Evolutionary conservation across 2,797 vertebrate genomes (phyloP).

Genomic region (Helarctos malayanus): DNA sequence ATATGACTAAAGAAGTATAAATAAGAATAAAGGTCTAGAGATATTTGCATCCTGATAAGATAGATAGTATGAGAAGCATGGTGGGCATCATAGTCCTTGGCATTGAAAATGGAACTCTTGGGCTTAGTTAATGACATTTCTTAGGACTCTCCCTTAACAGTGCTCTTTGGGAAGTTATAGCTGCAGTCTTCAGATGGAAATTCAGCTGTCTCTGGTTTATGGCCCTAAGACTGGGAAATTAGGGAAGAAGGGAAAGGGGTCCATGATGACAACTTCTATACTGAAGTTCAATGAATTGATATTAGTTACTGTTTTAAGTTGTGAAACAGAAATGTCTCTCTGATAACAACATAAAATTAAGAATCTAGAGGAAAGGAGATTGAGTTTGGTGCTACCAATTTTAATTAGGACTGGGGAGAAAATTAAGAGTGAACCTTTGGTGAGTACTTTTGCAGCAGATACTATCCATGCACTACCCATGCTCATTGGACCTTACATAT

Average conservation of each 20-base stretch:
- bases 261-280: neutral
- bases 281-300: neutral
- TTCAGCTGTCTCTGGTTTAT: constrained; percentile 18
- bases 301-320: constrained; percentile 21
- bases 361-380: neutral
- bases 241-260: neutral
- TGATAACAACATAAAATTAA: constrained; percentile 24
- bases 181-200: constrained; percentile 24
- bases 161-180: neutral
- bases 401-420: neutral
- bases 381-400: neutral
- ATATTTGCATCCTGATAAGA: constrained; percentile 39
- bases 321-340: constrained; percentile 3
- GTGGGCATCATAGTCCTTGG: neutral
- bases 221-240: neutral
- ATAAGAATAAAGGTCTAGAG: neutral
- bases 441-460: constrained; percentile 25
- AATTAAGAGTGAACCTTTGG: neutral
- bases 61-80: neutral
- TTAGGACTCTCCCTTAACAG: neutral
- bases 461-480: neutral
- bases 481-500: neutral
- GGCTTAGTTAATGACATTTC: neutral
- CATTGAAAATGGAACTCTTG: constrained; percentile 33
- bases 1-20: neutral